phyloP scores from a whole-genome alignment of 2,113 vertebrate genomes.

The Anolis carolinensis region DNA sequence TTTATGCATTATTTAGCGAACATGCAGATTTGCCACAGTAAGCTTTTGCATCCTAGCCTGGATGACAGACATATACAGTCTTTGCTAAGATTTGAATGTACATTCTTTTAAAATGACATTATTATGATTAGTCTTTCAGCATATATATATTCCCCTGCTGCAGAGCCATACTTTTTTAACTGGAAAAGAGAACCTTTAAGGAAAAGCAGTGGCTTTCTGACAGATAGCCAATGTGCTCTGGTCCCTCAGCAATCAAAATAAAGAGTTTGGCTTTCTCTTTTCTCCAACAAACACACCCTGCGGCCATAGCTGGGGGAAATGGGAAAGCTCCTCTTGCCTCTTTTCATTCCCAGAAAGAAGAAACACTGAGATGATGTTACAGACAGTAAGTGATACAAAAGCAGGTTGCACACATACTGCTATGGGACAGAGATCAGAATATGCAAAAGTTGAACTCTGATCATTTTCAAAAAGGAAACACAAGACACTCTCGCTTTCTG shows the following conservation, averaged over 20 bases:
- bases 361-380: neutral
- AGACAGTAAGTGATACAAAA: neutral
- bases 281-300: neutral
- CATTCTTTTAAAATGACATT: constrained; percentile 14
- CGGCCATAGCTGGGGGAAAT: neutral
- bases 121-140: neutral
- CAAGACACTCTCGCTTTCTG: neutral
- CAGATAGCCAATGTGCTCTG: neutral
- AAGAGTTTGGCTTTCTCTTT: neutral
- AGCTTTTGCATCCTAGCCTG: constrained; percentile 47
- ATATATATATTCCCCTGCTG: neutral
- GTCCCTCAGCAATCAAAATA: neutral
- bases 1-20: constrained; percentile 53
- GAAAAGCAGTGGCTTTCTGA: neutral
- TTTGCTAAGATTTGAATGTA: constrained; percentile 37
- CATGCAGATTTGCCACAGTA: neutral
- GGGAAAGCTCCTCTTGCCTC: neutral
- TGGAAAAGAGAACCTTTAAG: neutral
- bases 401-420: neutral
- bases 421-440: neutral
- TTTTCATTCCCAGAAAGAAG: neutral
- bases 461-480: neutral
- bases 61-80: constrained; percentile 26
- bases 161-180: constrained; percentile 6
- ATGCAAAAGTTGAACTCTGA: neutral